Evolutionary conservation across 2,113 vertebrate genomes (phyloP).

Genomic region (Cheilinus undulatus): DNA sequence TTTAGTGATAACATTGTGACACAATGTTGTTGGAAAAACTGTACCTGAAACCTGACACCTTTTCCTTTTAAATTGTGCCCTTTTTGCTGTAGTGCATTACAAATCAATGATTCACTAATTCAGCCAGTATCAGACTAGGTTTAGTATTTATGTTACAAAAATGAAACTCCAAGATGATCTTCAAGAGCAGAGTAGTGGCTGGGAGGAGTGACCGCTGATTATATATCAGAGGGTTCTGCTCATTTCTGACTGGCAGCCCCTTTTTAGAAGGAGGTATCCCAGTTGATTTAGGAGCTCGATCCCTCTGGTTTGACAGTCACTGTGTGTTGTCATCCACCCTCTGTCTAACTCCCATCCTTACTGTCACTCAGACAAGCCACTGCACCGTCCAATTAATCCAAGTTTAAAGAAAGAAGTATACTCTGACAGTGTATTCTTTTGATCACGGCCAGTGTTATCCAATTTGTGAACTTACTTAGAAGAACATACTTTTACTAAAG

Average conservation of each 20-base stretch:
- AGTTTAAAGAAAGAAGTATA: background rate
- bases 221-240: slow-evolving; percentile 12
- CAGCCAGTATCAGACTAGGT: no score
- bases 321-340: slow-evolving; percentile 16
- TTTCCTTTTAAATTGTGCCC: no score
- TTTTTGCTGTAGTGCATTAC: no score
- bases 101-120: no score
- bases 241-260: slow-evolving; percentile 23
- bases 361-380: slow-evolving; percentile 25
- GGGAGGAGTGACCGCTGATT: slow-evolving; percentile 28
- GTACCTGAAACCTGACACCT: no score
- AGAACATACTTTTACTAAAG: slow-evolving; percentile 22
- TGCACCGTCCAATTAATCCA: slow-evolving; percentile 47
- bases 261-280: slow-evolving; percentile 42
- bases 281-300: slow-evolving; percentile 32
- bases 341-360: slow-evolving; percentile 25
- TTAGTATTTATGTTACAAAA: no score
- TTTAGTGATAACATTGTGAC: no score
- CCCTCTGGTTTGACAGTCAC: slow-evolving; percentile 29
- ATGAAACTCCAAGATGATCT: no score
- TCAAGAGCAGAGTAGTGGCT: no score
- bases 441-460: slow-evolving; percentile 28
- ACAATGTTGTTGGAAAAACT: no score
- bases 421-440: slow-evolving; percentile 38
- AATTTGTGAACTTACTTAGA: slow-evolving; percentile 30